These are phyloP conservation scores for Emydocephalus ijimae DNA, from an alignment of 2,113 vertebrate species.

Conservation along the genomic window DNA sequence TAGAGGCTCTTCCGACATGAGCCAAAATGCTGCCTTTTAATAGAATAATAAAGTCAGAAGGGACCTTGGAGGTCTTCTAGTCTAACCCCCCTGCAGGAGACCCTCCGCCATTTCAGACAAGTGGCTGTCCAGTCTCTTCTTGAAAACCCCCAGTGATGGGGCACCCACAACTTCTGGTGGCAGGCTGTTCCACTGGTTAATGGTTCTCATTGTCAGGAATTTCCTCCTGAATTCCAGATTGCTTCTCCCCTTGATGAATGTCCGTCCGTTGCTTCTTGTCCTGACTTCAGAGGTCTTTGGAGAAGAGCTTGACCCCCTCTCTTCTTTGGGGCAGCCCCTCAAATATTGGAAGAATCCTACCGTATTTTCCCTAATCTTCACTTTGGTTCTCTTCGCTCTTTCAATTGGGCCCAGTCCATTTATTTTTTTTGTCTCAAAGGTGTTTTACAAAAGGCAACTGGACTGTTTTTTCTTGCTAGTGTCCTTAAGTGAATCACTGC, in stretches of 20 bases:
- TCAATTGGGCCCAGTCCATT: too few species aligned
- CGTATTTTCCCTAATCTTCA: too few species aligned
- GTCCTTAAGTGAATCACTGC: too few species aligned
- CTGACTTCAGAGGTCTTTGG: neutral
- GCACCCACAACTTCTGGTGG: neutral
- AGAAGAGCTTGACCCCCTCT: fast-evolving
- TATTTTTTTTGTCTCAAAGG: too few species aligned
- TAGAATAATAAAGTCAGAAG: neutral
- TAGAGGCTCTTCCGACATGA: neutral
- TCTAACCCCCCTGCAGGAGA: neutral
- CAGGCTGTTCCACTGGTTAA: neutral
- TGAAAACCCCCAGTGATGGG: neutral
- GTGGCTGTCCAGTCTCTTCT: neutral
- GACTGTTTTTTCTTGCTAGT: too few species aligned
- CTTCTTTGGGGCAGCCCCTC: neutral
- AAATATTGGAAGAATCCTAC: neutral
- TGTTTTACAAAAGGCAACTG: too few species aligned
- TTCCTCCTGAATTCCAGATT: neutral
- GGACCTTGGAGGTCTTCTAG: neutral
- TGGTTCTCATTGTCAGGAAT: fast-evolving
- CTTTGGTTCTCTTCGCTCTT: too few species aligned
- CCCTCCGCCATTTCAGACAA: neutral
- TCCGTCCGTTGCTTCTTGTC: neutral
- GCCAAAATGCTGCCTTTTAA: neutral
- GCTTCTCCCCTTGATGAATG: neutral